Evolutionary conservation across 2,888 invertebrate genomes (phyloP).

Genomic region (Caenorhabditis sp.): DNA sequence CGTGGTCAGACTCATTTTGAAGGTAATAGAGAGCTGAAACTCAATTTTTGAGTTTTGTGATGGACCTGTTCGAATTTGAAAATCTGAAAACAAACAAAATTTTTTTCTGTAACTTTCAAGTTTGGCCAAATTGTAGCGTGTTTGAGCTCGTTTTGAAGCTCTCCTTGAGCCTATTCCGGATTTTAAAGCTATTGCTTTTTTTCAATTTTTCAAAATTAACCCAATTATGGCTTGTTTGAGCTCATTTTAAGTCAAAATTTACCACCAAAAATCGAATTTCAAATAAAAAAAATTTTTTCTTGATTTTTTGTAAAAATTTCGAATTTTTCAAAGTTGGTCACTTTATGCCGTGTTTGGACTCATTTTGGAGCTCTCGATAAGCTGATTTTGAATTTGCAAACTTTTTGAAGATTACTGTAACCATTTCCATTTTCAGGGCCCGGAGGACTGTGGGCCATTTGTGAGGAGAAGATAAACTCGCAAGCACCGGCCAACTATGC

Average conservation of each 20-base stretch:
- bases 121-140: background rate
- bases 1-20: background rate
- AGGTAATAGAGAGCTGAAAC: background rate
- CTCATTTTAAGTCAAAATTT: too few relatives aligned
- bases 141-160: background rate
- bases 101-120: too few relatives aligned
- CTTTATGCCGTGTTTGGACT: background rate
- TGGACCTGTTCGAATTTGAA: background rate
- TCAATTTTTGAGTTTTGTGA: too few relatives aligned
- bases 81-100: background rate
- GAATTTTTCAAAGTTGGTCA: too few relatives aligned
- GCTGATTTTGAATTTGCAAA: background rate
- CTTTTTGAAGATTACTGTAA: background rate
- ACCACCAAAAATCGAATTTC: too few relatives aligned
- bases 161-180: background rate
- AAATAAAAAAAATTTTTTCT: too few relatives aligned
- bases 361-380: background rate
- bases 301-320: too few relatives aligned
- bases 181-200: too few relatives aligned
- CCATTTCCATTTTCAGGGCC: slow-evolving; percentile 58
- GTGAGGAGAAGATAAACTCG: slow-evolving; percentile 77
- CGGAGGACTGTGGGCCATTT: slow-evolving; percentile 76
- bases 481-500: slow-evolving; percentile 76
- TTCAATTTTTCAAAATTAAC: too few relatives aligned
- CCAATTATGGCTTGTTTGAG: too few relatives aligned